Conservation (phyloP, 64 coral and sea anemone genomes). For the Orbicella faveolata region DNA sequence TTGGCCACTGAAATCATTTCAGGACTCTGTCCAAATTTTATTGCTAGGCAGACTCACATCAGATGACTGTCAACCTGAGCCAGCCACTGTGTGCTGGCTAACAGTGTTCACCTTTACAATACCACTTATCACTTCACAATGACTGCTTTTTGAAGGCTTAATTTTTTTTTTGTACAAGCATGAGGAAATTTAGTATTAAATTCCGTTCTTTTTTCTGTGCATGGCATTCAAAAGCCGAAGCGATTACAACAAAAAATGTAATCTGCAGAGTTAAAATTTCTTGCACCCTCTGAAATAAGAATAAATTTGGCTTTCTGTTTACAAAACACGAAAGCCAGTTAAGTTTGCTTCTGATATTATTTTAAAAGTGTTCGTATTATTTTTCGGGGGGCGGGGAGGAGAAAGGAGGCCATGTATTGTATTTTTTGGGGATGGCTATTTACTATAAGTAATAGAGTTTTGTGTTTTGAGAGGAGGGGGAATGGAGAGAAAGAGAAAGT, state of each 20-base stretch:
- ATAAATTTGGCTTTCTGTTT: conserved; percentile 25
- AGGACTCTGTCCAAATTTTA: conserved; percentile 50
- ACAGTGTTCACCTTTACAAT: conserved; percentile 38
- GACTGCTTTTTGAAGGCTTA: conserved; percentile 42
- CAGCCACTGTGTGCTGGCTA: not conserved
- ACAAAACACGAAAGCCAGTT: conserved; percentile 16
- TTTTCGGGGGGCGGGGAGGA: not conserved
- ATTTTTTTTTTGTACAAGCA: conserved; percentile 51
- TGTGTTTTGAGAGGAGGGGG: not conserved
- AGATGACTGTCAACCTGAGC: conserved; percentile 10
- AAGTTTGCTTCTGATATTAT: conserved; percentile 23
- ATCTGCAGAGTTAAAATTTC: conserved; percentile 48
- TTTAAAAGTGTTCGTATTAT: conserved; percentile 28
- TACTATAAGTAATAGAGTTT: not conserved
- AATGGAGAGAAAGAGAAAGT: not conserved
- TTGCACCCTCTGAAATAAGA: conserved; percentile 46
- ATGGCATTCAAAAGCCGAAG: conserved; percentile 52
- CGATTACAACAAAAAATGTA: conserved; percentile 48
- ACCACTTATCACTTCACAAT: conserved; percentile 35
- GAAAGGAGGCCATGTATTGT: not conserved
- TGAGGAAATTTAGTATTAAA: conserved; percentile 27
- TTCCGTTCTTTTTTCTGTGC: conserved; percentile 10
- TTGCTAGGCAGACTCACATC: conserved; percentile 17
- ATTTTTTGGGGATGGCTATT: not conserved
- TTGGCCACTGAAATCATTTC: not conserved